Evolutionary conservation across 1,140 invertebrate species (phyloP).

Genomic region (Lethrus apterus): DNA sequence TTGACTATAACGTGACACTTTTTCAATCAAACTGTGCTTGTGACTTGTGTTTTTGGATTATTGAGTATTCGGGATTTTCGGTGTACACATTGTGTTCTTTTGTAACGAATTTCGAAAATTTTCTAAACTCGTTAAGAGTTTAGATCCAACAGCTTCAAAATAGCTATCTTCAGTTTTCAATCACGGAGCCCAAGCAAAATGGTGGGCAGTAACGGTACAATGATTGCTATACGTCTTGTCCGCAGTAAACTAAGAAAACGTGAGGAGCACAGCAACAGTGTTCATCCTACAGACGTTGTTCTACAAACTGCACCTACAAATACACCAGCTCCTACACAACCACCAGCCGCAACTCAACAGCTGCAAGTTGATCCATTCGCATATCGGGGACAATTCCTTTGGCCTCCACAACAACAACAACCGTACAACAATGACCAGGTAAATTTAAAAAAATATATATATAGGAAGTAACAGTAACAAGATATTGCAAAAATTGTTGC

Average conservation of each 20-base stretch:
- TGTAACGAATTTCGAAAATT: not conserved
- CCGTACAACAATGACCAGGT: slow-evolving; percentile 73
- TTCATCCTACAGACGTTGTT: slow-evolving; percentile 55
- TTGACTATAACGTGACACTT: too few species aligned
- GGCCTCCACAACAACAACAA: slow-evolving; percentile 68
- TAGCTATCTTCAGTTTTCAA: slow-evolving; percentile 38
- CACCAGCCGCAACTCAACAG: slow-evolving; percentile 18
- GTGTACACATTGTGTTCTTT: too few species aligned
- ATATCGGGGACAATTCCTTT: slow-evolving; percentile 56
- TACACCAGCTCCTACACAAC: slow-evolving; percentile 23
- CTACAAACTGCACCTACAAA: slow-evolving; percentile 47
- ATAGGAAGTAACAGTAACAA: too few species aligned
- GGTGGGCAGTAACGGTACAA: slow-evolving; percentile 72
- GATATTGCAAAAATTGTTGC: too few species aligned
- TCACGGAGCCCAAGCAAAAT: slow-evolving; percentile 43
- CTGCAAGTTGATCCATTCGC: slow-evolving; percentile 25
- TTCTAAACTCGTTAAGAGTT: too few species aligned
- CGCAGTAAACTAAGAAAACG: slow-evolving; percentile 78
- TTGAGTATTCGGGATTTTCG: too few species aligned
- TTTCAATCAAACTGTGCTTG: too few species aligned
- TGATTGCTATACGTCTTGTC: slow-evolving; percentile 79
- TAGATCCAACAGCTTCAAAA: slow-evolving; percentile 31
- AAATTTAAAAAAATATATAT: too few species aligned
- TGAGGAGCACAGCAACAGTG: slow-evolving; percentile 62
- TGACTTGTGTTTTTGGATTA: too few species aligned